Base-by-base conservation (phyloP, 2,113 vertebrate species). In the Coracopsis vasa region DNA sequence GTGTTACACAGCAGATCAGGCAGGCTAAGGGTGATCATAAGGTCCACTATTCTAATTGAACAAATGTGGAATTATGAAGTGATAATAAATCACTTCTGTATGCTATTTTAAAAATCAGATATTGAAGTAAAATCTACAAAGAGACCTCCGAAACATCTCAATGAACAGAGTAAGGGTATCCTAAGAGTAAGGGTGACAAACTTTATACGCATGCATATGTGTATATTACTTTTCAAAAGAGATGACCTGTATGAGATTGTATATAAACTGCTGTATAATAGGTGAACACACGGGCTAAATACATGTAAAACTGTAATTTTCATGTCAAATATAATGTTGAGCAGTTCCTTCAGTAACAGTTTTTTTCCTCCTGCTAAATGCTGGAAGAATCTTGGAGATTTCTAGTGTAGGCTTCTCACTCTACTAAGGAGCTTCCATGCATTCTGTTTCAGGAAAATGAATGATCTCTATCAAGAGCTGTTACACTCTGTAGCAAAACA, bases 121-220 rank as follows among this genome's bases (percentile, higher is more conserved):
- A 3, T 45, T 66, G 75, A 81, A 29, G 13, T 11, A 12, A 56
- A 9, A 71, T 17, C 14, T 74, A 44, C 53, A 78, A 65, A 64
- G 25, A 61, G 11, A 37, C 7, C 4, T 65, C 28, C 71, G 47
- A 74, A 66, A n/a, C 5, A 17, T 69, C 29, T 77, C 51, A 66
- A 62, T 33, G 21, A 56, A 29, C 8, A 31, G 8, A 0, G 1
- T 60, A 45, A 31, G 7, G 0, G 1, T 60, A 45, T 44, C 42
- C 62, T 74, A 61, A 44, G 25, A 21, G 35, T 61, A 81, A 58
- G 53, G 12, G 31, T 71, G 51, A 61, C 21, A 77, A 73, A 73
- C 11, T n/a, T 72, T 2, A 9, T 70, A 3, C 28, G 6, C 0
- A 1, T 80, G 3, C 9, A 10, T 35, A 14, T 29, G 15, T 42